Base-by-base conservation (phyloP, 1,140 invertebrate genomes). In the Bombus impatiens region DNA sequence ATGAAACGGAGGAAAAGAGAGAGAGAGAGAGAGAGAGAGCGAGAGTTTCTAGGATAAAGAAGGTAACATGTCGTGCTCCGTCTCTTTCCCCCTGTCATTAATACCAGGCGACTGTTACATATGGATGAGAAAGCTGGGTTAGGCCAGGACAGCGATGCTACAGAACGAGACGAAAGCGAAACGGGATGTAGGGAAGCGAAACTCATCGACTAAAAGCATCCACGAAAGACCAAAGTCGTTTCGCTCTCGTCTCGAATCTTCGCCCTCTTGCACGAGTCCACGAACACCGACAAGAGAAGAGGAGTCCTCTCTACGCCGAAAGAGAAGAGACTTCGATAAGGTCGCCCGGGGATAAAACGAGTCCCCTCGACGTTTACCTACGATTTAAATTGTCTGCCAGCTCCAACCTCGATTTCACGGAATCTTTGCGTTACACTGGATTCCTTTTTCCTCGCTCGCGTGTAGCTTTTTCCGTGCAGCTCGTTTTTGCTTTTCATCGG, bases 141-240 rank as follows among this genome's bases (percentile, higher is more conserved):
- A 91, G 91, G 89, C 90, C 87, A 91, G 91, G 87, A 88, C 86
- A 83, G 86, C 87, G 84, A 74, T 78, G 89, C 90, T 90, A 92
- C 90, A 88, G 90, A 93, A 93, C 91, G 92, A 91, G 94, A 94
- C 92, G 92, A 92, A 93, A 94, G 88, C 91, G 91, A 93, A 93
- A 93, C 91, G 92, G 92, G 89, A 92, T 89, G 93, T 93, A 92
- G 92, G 92, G 92, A 94, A 93, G 91, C 91, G 86, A 95, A 85
- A 93, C 93, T 95, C 95, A 95, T 95, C 94, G 94, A 94, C 94
- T 95, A 95, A 95, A 95, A 95, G 95, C 95, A 95, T 95, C 90
- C 92, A 92, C 91, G 91, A 84, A 93, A 93, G 90, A 92, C 90
- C 91, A 80, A 92, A 94, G 92, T 93, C 91, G 92, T 93, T 93